Conservation (phyloP, 1,140 invertebrate species). For the Telenomus remus region DNA sequence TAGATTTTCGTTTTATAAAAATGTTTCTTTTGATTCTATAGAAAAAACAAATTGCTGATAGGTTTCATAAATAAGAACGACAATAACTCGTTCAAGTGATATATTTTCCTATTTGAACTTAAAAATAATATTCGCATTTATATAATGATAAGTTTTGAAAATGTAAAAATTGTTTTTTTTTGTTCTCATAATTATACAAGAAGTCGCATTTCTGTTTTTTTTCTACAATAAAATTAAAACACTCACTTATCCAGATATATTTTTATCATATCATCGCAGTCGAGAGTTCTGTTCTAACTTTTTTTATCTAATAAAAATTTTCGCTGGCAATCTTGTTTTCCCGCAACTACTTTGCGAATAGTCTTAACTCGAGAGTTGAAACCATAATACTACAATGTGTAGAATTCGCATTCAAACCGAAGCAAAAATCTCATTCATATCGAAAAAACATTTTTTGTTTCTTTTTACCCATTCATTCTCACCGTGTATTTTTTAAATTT, state of each 20-base stretch:
- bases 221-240: constrained; percentile 58
- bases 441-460: constrained; percentile 11
- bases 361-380: constrained; percentile 13
- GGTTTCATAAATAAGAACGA: not conserved
- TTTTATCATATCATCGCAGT: constrained; percentile 53
- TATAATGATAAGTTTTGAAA: constrained; percentile 47
- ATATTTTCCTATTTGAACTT: constrained; percentile 57
- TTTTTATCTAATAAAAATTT: constrained; percentile 31
- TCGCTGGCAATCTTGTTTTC: constrained; percentile 35
- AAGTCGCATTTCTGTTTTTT: constrained; percentile 35
- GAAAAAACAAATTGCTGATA: not conserved
- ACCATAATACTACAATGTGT: constrained; percentile 5
- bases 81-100: constrained; percentile 35
- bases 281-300: constrained; percentile 49
- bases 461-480: constrained; percentile 20
- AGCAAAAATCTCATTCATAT: constrained; percentile 42
- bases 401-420: constrained; percentile 24
- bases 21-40: too few species aligned
- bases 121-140: constrained; percentile 58
- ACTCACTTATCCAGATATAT: constrained; percentile 57
- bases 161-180: constrained; percentile 50
- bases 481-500: constrained; percentile 21
- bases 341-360: constrained; percentile 31
- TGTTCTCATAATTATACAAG: constrained; percentile 57
- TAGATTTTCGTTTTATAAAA: too few species aligned